Conservation (phyloP, 2,888 invertebrate species). For the Aphodius granarius region DNA sequence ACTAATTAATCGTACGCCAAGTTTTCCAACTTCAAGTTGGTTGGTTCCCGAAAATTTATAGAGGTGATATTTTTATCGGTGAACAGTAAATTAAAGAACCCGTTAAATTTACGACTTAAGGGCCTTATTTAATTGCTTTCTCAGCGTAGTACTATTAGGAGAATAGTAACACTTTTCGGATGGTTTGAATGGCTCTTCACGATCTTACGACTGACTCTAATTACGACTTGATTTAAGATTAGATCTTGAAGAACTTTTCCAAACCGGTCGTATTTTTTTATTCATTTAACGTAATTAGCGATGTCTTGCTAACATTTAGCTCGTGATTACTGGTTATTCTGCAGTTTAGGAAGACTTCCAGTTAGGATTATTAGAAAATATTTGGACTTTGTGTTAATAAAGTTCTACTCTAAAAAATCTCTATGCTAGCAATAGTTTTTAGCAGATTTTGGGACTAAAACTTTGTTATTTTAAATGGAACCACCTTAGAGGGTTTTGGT, state of each 20-base stretch:
- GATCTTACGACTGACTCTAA: background rate
- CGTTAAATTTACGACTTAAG: background rate
- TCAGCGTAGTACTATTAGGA: background rate
- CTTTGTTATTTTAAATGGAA: no score
- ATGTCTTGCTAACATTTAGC: no score
- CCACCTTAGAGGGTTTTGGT: no score
- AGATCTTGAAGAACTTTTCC: background rate
- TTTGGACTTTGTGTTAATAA: no score
- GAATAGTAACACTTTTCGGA: background rate
- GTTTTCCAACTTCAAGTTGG: background rate
- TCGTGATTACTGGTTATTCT: no score
- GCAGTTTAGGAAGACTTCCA: no score
- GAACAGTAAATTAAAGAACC: background rate
- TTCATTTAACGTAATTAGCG: no score
- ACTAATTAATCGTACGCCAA: background rate
- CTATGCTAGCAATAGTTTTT: no score
- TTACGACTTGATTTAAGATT: background rate
- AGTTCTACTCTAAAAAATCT: no score
- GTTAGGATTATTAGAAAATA: no score
- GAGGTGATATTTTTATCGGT: background rate
- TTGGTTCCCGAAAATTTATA: background rate
- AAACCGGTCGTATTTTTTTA: no score
- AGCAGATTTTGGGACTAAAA: no score
- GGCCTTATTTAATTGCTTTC: background rate
- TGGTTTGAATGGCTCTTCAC: background rate